Percentiles rank a stretch among this genome's conserved stretches.
Conservation (phyloP, 2,888 invertebrate species). For the Osedax fenrisi region DNA sequence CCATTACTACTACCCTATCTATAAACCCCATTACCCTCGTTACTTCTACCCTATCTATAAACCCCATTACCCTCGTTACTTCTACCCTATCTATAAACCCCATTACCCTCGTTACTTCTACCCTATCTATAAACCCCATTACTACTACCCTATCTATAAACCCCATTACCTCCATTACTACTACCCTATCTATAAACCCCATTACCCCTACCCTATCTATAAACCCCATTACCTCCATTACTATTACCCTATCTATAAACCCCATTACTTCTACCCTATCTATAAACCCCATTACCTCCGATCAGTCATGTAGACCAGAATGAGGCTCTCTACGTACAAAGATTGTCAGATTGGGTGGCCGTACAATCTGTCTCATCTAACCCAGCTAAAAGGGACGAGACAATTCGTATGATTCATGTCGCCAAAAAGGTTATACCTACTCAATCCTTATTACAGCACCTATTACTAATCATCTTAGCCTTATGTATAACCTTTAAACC, state of each 20-base stretch:
- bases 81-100: not conserved
- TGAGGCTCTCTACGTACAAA: constrained; percentile 63
- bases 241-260: not conserved
- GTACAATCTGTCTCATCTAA: constrained; percentile 90
- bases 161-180: not conserved
- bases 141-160: not conserved
- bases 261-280: not conserved
- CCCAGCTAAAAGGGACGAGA: constrained; percentile 68
- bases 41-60: not conserved
- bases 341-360: constrained; percentile 71
- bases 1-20: not conserved
- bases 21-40: not conserved
- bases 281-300: not conserved
- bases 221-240: not conserved
- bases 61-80: not conserved
- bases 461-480: too few relatives aligned
- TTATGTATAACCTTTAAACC: too few relatives aligned
- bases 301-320: constrained; percentile 67
- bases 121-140: not conserved
- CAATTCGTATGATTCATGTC: constrained; percentile 76
- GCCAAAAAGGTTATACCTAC: constrained; percentile 38
- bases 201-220: not conserved
- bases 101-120: not conserved
- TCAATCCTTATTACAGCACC: too few relatives aligned
- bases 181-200: not conserved